Evolutionary conservation across 2,113 vertebrate genomes (phyloP), one percentile per base, ranked within the genome.

Genomic region (Neomonachus schauinslandi): DNA sequence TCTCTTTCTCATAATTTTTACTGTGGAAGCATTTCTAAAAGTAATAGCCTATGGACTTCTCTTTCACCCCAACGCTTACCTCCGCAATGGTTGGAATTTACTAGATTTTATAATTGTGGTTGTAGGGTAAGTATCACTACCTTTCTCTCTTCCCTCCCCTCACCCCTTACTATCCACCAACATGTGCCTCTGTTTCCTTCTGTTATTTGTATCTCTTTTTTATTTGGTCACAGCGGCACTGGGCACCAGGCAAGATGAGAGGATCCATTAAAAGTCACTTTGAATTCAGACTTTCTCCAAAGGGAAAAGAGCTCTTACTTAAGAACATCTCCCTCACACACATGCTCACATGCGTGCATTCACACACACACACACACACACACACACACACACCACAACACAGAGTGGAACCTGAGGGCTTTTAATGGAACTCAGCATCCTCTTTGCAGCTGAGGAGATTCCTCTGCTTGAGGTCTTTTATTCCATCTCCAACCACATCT

Each of bases 1-100:
- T 99, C 99, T 99, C 98, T 99, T 99, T 99, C 99, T 99, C 99
- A 99, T 99, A 99, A 99, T 99, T 99, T 99, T 99, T 99, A 99
- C 99, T 84, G 99, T 99, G 99, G 99, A 99, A 99, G 99, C 99
- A 94, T 99, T 99, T 99, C 99, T 99, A 98, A 99, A 99, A 99
- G 99, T 99, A 98, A 99, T 99, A 98, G 99, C 99, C 71, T 99
- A 99, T 55, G 99, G 99, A 98, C 99, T 99, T 97, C 99, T 99
- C 98, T 99, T 99, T 99, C 99, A 99, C 98, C 99, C 99, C 95
- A 99, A 99, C 92, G 99, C 99, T 97, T 99, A 99, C 99, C 99
- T 99, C 99, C 99, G 99, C 98, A 99, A 99, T n/a, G 99, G 99
- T 98, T 99, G 99, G 99, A 99, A 99, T 99, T 99, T 99, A 98